Evolutionary conservation across 1,140 invertebrate genomes (phyloP), one percentile per base, ranked within the genome.

Genomic region (Drosophila triauraria): DNA sequence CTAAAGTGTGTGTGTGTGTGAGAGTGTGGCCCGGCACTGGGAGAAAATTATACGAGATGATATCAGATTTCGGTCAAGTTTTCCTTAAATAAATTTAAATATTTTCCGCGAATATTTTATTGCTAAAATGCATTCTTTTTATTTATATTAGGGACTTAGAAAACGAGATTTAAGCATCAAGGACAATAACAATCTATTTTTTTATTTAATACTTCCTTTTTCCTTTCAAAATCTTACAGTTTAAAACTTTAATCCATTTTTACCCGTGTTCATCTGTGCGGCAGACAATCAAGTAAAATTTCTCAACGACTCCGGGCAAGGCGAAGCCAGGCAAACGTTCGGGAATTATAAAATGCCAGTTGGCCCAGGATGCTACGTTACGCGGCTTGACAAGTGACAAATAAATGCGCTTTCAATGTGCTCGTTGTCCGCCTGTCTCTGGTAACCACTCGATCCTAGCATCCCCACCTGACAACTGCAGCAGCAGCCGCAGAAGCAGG

Each of bases 391-490:
- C 87, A 90, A 90, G 86, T 90, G 85, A 90, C 85, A 90, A 90
- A 90, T 90, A 90, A 90, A 90, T 91, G 86, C 75, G 85, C 81
- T 90, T 69, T 85, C 81, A 78, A 81, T 90, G 81, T 90, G 81
- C 75, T 81, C 59, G 69, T 63, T 75, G 78, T 85, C 78, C 58
- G 57, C 46, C 71, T 51, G 62, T 46, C 25, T 57, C 68, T 77
- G 83, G 78, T 75, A 75, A 78, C 82, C 68, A 65, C 81, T 77
- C 76, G 53, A 78, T 75, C 57, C 82, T 44, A 70, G 57, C 67
- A 43, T 38, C n/a, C 63, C 38, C n/a, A 43, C 23, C 76, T 83
- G 85, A 90, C 84, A 87, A 78, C 64, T 84, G 77, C 81, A 84
- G 81, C 65, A 47, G 27, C 46, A 40, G 25, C 42, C 25, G 17